phyloP scores from a whole-genome alignment of 92 coral and sea anemone genomes.

The Virgularia gustaviana region DNA sequence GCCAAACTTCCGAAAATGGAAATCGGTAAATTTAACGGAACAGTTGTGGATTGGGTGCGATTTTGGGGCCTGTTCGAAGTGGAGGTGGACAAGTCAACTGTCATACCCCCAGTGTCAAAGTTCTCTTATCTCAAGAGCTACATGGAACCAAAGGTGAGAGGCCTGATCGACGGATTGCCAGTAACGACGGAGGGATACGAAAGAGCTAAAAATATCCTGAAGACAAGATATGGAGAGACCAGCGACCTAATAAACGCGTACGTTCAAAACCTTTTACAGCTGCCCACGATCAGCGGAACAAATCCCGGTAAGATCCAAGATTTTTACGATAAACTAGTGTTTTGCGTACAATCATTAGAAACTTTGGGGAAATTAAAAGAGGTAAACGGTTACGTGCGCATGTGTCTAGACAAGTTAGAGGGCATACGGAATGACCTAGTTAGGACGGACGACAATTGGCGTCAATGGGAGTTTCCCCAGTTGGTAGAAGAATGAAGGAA shows the following conservation, averaged over 20 bases:
- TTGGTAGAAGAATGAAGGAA: slow-evolving; percentile 30
- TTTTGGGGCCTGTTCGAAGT: slow-evolving; percentile 55
- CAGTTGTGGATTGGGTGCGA: slow-evolving; percentile 47
- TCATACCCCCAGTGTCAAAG: slow-evolving; percentile 53
- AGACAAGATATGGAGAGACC: slow-evolving; percentile 32
- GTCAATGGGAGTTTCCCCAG: slow-evolving; percentile 31
- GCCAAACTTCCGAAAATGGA: slow-evolving; percentile 21
- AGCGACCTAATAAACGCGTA: slow-evolving; percentile 42
- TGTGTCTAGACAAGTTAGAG: slow-evolving; percentile 35
- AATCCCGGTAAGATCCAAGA: slow-evolving; percentile 33
- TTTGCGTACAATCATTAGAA: slow-evolving; percentile 37
- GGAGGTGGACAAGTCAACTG: slow-evolving; percentile 32
- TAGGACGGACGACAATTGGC: slow-evolving; percentile 44
- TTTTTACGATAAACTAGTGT: slow-evolving; percentile 22
- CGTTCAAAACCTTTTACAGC: slow-evolving; percentile 11
- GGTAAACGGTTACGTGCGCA: slow-evolving; percentile 31
- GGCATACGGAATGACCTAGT: slow-evolving; percentile 47
- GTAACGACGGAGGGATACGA: slow-evolving; percentile 46
- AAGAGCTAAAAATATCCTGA: slow-evolving; percentile 33
- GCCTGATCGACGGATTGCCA: slow-evolving; percentile 47
- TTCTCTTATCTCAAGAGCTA: slow-evolving; percentile 46
- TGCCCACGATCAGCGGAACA: slow-evolving; percentile 18
- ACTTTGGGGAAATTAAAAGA: slow-evolving; percentile 34
- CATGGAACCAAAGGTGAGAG: slow-evolving; percentile 41
- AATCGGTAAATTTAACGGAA: slow-evolving; percentile 17